phyloP scores from a whole-genome alignment of 2,113 vertebrate species.

The Platysteira castanea region DNA sequence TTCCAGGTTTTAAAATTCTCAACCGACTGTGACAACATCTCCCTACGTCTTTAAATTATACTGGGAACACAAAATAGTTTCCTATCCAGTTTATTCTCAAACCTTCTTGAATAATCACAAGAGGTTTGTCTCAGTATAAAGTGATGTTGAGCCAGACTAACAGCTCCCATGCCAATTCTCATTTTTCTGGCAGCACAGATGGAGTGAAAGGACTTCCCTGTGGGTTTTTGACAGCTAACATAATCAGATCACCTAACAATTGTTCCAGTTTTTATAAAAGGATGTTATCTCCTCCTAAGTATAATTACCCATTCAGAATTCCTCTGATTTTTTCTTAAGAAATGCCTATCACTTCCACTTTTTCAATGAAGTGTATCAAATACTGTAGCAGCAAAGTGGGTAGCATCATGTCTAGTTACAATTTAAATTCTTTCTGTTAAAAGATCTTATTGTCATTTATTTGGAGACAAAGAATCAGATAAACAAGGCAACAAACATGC shows the following conservation, averaged over 20 bases:
- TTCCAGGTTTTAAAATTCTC: neutral
- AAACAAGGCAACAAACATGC: neutral
- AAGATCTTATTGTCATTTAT: neutral
- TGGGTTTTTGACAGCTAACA: neutral
- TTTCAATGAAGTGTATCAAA: neutral
- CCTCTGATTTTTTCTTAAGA: neutral
- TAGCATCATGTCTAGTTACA: neutral
- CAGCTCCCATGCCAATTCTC: conserved; percentile 6
- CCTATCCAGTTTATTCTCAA: neutral
- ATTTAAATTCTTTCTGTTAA: neutral
- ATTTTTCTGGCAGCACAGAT: conserved; percentile 4
- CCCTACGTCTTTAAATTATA: neutral
- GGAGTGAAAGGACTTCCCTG: conserved; percentile 14
- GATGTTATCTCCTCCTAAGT: neutral
- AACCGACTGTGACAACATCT: neutral
- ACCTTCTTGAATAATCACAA: neutral
- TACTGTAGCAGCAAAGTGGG: neutral
- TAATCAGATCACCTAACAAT: neutral
- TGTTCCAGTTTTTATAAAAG: neutral
- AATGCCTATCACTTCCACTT: neutral
- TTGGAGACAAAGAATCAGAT: neutral
- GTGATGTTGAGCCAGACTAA: neutral
- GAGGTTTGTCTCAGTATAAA: neutral
- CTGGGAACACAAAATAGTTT: neutral
- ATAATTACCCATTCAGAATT: neutral